Evolutionary conservation across 2,113 vertebrate species (phyloP).

Genomic region (Ploceus nigricollis): DNA sequence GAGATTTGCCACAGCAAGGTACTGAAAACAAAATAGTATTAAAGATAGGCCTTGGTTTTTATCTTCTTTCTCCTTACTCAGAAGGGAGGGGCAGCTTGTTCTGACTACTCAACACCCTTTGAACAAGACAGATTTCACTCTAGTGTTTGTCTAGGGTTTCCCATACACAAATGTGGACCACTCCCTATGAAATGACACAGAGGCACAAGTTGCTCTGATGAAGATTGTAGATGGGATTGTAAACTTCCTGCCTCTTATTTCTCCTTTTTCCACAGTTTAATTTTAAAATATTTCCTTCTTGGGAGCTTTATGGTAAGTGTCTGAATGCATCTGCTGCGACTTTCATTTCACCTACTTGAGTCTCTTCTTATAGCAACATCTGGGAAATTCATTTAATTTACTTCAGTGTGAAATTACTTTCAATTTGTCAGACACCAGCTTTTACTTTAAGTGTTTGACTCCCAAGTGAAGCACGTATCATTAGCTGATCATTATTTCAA

Average conservation of each 20-base stretch:
- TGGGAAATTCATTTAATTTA: conserved; percentile 31
- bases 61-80: background rate
- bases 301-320: background rate
- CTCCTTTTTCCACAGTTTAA: background rate
- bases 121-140: background rate
- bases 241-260: background rate
- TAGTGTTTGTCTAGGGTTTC: background rate
- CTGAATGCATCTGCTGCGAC: background rate
- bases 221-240: background rate
- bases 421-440: conserved; percentile 18
- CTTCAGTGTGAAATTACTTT: conserved; percentile 41
- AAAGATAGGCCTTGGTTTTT: background rate
- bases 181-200: background rate
- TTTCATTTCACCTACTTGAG: background rate
- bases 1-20: background rate
- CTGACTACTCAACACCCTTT: background rate
- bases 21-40: background rate
- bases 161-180: background rate
- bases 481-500: conserved; percentile 25
- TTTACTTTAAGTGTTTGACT: conserved; percentile 15
- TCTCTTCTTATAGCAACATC: conserved; percentile 19
- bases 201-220: background rate
- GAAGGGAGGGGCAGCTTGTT: background rate
- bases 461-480: background rate
- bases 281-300: background rate